Evolutionary conservation across 2,113 vertebrate genomes (phyloP).

Genomic region (Cathartes aura): DNA sequence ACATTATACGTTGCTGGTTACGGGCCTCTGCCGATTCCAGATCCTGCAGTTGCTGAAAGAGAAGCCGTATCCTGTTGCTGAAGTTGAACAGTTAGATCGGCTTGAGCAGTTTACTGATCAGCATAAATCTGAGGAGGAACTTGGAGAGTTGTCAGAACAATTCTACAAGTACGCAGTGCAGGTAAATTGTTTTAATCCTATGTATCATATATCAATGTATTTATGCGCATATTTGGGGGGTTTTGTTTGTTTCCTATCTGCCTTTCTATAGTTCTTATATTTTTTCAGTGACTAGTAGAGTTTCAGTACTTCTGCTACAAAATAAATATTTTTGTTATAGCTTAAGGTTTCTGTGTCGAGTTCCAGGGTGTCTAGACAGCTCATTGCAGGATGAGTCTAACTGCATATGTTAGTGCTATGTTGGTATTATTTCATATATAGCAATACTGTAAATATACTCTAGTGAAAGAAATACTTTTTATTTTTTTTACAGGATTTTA

Average conservation of each 20-base stretch:
- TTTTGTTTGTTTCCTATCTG: not conserved
- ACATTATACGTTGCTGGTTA: conserved; percentile 93
- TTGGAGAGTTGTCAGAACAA: conserved; percentile 86
- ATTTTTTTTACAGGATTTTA: not conserved
- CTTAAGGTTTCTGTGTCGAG: rapidly evolving
- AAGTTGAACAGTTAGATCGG: conserved; percentile 93
- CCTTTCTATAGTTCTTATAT: rapidly evolving
- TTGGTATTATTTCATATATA: not conserved
- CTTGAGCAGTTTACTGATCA: conserved; percentile 86
- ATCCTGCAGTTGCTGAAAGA: conserved; percentile 87
- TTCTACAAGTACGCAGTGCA: conserved; percentile 94
- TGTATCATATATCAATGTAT: rapidly evolving
- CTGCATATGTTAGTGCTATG: rapidly evolving
- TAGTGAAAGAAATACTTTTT: not conserved
- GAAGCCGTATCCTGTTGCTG: conserved; percentile 88
- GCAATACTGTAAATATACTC: not conserved
- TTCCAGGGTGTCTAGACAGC: not conserved
- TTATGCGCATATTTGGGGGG: rapidly evolving
- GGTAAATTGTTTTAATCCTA: conserved; percentile 63
- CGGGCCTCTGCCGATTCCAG: conserved; percentile 92
- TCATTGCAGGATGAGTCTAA: not conserved
- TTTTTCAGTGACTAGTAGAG: not conserved
- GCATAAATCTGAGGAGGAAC: conserved; percentile 76
- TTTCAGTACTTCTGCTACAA: not conserved
- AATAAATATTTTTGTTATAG: not conserved